Percentiles rank a stretch among this genome's conserved stretches.
phyloP scores from a whole-genome alignment of 2,113 vertebrate genomes.

The Talpa occidentalis region DNA sequence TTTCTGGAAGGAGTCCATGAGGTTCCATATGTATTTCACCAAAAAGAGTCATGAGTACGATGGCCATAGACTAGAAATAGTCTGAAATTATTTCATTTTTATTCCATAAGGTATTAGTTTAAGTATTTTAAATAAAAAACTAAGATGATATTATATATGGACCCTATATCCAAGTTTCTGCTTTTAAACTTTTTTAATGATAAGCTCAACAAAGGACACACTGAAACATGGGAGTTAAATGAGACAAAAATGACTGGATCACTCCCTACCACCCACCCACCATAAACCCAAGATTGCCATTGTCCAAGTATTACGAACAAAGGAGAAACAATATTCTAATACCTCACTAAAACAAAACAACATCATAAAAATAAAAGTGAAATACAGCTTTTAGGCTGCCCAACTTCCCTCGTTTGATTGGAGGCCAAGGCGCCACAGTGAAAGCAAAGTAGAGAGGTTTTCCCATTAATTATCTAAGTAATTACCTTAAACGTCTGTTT shows the following conservation, averaged over 20 bases:
- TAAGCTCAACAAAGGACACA: neutral
- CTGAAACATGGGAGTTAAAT: neutral
- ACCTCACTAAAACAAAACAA: neutral
- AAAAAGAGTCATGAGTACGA: neutral
- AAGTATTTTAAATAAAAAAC: slow-evolving; percentile 21
- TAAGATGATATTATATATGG: neutral
- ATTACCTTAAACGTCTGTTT: slow-evolving; percentile 77
- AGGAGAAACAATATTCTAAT: neutral
- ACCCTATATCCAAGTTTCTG: neutral
- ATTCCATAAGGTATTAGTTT: neutral
- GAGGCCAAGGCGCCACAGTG: slow-evolving; percentile 19
- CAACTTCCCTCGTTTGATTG: slow-evolving; percentile 22
- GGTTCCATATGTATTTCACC: neutral
- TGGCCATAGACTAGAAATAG: neutral
- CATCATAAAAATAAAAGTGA: neutral
- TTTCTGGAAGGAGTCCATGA: neutral
- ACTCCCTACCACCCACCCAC: neutral
- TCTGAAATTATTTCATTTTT: slow-evolving; percentile 6
- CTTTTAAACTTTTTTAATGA: slow-evolving; percentile 8
- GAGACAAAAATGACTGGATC: neutral
- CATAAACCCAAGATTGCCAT: neutral
- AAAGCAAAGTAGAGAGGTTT: slow-evolving; percentile 46
- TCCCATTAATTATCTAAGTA: slow-evolving; percentile 57
- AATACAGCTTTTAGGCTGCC: neutral
- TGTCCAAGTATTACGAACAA: neutral